Conservation (phyloP, 1,140 invertebrate species). For the Leucophenga varia region DNA sequence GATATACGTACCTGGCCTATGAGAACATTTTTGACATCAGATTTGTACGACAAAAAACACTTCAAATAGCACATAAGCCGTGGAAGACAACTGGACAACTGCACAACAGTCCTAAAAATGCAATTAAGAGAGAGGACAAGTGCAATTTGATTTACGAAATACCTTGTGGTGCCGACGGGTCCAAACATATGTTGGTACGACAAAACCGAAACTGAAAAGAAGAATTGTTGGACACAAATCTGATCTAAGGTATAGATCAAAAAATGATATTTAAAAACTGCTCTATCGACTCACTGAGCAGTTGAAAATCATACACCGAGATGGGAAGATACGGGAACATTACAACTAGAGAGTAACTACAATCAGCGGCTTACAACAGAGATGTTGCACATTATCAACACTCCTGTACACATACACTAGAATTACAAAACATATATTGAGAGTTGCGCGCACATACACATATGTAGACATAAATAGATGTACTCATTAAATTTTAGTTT, state of each 20-base stretch:
- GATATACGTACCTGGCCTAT: neutral
- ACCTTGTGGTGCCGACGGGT: neutral
- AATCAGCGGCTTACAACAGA: neutral
- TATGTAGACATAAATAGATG: too few relatives aligned
- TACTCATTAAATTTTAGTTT: too few relatives aligned
- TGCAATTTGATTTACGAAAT: neutral
- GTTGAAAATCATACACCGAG: neutral
- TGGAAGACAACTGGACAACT: neutral
- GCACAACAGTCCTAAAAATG: neutral
- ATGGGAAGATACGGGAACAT: neutral
- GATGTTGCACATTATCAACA: neutral
- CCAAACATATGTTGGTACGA: too few relatives aligned
- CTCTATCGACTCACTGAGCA: neutral
- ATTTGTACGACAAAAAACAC: neutral
- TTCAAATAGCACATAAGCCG: neutral
- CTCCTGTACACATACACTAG: neutral
- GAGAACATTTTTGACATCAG: neutral
- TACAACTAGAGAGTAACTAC: neutral
- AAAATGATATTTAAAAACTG: neutral
- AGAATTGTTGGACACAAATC: neutral
- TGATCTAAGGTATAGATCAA: too few relatives aligned
- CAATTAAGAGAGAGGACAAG: neutral
- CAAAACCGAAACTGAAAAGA: neutral
- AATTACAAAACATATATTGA: neutral
- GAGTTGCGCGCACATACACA: neutral